Conservation (phyloP, 2,113 vertebrate genomes). For the Rafetus swinhoei region DNA sequence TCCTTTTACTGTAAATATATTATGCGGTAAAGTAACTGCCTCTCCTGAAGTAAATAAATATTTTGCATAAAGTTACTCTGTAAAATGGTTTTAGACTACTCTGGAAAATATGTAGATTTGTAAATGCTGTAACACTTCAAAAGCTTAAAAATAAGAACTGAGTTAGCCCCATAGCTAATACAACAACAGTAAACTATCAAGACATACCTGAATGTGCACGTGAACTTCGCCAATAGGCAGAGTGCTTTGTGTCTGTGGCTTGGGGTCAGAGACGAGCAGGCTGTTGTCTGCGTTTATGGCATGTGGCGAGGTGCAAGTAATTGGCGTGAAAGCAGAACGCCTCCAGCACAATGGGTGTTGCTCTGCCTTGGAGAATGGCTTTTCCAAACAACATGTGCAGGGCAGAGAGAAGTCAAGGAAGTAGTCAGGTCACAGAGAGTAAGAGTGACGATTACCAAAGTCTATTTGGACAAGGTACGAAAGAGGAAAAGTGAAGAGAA, state of each 20-base stretch:
- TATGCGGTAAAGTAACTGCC: not conserved
- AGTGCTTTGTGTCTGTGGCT: not conserved
- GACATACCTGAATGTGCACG: not conserved
- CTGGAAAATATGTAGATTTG: not conserved
- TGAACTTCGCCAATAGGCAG: not conserved
- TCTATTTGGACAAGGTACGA: not conserved
- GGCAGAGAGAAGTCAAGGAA: not conserved
- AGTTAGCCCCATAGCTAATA: not conserved
- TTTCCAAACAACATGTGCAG: too few relatives aligned
- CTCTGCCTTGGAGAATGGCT: too few relatives aligned
- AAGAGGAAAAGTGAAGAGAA: not conserved
- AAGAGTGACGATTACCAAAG: not conserved
- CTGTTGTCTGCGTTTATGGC: not conserved
- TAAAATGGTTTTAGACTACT: not conserved
- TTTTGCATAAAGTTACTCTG: not conserved
- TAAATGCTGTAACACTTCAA: not conserved
- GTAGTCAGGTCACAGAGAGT: not conserved
- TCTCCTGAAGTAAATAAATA: not conserved
- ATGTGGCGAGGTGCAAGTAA: not conserved
- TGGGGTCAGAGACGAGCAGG: not conserved
- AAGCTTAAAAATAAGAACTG: not conserved
- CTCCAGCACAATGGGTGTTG: too few relatives aligned
- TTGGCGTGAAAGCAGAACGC: not conserved
- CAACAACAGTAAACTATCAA: not conserved
- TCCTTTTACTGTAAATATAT: not conserved